Percentiles rank a stretch among this genome's conserved stretches.
Conservation (phyloP, 2,888 invertebrate genomes). For the Stenodema calcarata region DNA sequence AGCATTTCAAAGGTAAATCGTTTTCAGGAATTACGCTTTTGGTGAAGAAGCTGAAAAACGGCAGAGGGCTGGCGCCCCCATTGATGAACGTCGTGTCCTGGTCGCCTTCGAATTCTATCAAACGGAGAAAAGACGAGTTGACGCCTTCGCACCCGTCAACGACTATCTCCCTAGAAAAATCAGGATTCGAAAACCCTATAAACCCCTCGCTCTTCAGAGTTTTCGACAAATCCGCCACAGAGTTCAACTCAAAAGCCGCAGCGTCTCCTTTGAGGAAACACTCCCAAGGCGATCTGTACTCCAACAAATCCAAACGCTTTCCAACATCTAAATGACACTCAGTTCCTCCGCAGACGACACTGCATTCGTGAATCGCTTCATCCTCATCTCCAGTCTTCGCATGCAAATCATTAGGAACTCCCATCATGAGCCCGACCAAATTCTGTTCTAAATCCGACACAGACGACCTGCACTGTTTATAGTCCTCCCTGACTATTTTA, state of each 20-base stretch:
- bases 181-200: conserved; percentile 32
- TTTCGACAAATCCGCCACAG: neutral
- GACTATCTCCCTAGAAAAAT: conserved; percentile 4
- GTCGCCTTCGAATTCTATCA: conserved; percentile 7
- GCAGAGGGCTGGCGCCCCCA: neutral
- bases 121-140: neutral
- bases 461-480: conserved; percentile 15
- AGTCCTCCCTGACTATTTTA: conserved; percentile 1
- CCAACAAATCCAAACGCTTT: neutral
- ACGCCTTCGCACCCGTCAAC: neutral
- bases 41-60: conserved; percentile 10
- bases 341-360: neutral
- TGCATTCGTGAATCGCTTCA: neutral
- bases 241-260: conserved; percentile 4
- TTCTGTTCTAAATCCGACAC: conserved; percentile 14
- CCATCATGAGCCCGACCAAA: neutral
- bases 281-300: neutral
- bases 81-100: neutral
- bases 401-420: conserved; percentile 18
- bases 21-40: neutral
- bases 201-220: neutral
- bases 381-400: neutral
- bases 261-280: conserved; percentile 12
- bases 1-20: conserved; percentile 16
- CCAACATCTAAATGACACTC: conserved; percentile 32